A percentile compares a stretch with the other conserved stretches of the same genome.
Evolutionary conservation across 2,797 vertebrate genomes (phyloP).

Genomic region (Myripristis jacobus): DNA sequence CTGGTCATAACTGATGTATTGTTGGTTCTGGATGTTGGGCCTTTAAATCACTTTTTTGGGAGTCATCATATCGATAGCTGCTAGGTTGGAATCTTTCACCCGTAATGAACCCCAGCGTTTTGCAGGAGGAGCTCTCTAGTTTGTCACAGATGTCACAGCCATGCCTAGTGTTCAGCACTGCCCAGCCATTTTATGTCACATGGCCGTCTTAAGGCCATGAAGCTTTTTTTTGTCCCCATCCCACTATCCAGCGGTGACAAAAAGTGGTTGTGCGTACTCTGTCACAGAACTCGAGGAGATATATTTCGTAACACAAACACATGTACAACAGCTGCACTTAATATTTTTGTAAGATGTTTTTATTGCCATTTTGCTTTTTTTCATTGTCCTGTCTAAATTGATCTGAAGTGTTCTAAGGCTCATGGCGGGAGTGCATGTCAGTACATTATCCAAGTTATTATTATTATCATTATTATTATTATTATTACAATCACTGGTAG

Average conservation of each 20-base stretch:
- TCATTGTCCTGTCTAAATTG: background rate
- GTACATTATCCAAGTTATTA: conserved; percentile 13
- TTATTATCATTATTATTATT: too few relatives aligned
- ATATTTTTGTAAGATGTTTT: background rate
- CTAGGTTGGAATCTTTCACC: background rate
- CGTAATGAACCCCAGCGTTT: background rate
- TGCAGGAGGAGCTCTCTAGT: background rate
- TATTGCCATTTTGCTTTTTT: conserved; percentile 12
- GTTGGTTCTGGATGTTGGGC: background rate
- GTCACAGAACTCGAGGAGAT: background rate
- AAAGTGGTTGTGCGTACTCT: background rate
- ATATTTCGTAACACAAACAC: background rate
- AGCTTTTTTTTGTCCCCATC: background rate
- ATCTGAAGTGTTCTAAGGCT: conserved; percentile 13
- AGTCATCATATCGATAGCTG: background rate
- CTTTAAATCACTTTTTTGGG: conserved; percentile 8
- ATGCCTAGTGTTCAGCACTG: conserved; percentile 3
- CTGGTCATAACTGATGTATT: conserved; percentile 10
- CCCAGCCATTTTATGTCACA: background rate
- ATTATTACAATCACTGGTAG: conserved; percentile 26
- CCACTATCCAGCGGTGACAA: background rate
- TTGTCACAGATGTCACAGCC: conserved; percentile 7
- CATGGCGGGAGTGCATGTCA: conserved; percentile 7
- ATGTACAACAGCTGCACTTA: background rate
- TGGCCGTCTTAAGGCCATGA: background rate